A percentile compares a stretch with the other conserved stretches of the same genome.
Evolutionary conservation across 2,888 invertebrate genomes (phyloP).

Genomic region (Andrena chrysosceles): DNA sequence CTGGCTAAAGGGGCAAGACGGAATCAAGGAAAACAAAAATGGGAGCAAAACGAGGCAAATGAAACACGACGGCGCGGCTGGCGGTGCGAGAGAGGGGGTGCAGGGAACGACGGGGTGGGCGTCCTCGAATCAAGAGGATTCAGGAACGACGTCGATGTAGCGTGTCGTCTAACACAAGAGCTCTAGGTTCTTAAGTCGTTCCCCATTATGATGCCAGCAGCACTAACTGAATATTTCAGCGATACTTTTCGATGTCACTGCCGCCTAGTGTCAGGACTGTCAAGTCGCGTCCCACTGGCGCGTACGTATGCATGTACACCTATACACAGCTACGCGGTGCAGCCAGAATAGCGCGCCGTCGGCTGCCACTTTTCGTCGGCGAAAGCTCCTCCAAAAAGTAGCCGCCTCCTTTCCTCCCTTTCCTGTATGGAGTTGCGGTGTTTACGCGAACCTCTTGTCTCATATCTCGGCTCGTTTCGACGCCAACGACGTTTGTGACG

Average conservation of each 20-base stretch:
- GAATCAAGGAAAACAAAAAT: constrained; percentile 11
- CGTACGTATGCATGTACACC: background rate
- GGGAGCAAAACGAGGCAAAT: constrained; percentile 14
- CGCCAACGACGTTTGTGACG: constrained; percentile 54
- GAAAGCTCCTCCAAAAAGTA: constrained; percentile 8
- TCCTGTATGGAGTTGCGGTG: constrained; percentile 11
- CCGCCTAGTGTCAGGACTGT: constrained; percentile 48
- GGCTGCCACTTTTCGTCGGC: background rate
- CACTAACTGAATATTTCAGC: constrained; percentile 74
- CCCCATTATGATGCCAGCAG: constrained; percentile 66
- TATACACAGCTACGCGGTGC: background rate
- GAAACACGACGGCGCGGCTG: constrained; percentile 13
- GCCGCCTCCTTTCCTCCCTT: background rate
- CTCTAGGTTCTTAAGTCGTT: constrained; percentile 63
- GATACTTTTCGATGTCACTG: constrained; percentile 62
- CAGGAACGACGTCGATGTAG: constrained; percentile 48
- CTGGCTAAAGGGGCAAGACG: background rate
- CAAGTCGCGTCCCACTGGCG: constrained; percentile 1
- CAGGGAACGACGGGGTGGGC: background rate
- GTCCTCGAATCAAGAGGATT: constrained; percentile 42
- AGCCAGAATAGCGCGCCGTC: background rate
- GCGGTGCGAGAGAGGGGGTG: background rate
- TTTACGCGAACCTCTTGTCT: constrained; percentile 46
- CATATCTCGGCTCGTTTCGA: constrained; percentile 49
- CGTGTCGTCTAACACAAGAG: constrained; percentile 51